Percentiles rank a stretch among this genome's conserved stretches.
Conservation (phyloP, 1,140 invertebrate species). For the Bombus vancouverensis region DNA sequence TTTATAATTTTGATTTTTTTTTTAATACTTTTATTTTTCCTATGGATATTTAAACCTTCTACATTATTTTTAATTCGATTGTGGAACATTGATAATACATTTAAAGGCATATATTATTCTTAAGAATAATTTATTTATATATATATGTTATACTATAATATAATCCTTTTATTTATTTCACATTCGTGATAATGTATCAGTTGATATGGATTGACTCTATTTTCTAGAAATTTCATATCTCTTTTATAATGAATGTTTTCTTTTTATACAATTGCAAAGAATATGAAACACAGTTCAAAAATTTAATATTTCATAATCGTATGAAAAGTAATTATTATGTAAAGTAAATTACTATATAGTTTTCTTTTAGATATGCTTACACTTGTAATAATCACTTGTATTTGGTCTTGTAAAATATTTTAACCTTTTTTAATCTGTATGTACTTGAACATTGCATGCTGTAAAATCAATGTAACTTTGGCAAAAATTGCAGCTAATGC, state of each 20-base stretch:
- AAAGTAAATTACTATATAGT: not conserved
- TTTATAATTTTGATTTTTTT: not conserved
- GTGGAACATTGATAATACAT: not conserved
- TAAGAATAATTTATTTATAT: not conserved
- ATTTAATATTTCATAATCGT: not conserved
- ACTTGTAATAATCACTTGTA: not conserved
- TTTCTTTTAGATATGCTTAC: not conserved
- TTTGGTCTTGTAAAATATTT: not conserved
- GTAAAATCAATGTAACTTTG: not conserved
- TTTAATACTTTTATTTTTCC: not conserved
- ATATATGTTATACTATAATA: no score
- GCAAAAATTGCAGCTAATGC: not conserved
- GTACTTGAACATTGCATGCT: not conserved
- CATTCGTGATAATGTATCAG: not conserved
- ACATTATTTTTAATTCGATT: not conserved
- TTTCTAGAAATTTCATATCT: not conserved
- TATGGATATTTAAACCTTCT: not conserved
- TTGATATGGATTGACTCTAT: not conserved
- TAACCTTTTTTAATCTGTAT: not conserved
- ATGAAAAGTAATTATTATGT: not conserved
- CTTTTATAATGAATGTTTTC: not conserved
- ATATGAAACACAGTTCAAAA: not conserved
- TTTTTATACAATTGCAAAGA: not conserved
- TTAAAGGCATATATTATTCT: not conserved
- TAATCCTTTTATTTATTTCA: not conserved